Conservation (phyloP, 2,888 invertebrate genomes). For the Marasmarcha lunaedactyla region DNA sequence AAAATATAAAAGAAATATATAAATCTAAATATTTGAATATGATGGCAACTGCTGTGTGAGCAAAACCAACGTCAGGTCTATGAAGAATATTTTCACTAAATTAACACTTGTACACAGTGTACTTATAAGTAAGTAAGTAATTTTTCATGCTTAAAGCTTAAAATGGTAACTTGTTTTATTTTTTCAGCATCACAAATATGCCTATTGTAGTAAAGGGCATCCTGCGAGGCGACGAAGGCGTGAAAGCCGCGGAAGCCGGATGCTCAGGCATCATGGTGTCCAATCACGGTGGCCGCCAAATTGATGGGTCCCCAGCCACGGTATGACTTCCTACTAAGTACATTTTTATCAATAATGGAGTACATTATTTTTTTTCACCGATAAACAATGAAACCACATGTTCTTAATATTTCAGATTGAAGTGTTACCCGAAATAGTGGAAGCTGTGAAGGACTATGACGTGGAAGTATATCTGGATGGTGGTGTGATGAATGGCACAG, state of each 20-base stretch:
- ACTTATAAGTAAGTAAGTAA: too few relatives aligned
- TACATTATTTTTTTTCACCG: neutral
- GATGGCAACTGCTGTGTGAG: too few relatives aligned
- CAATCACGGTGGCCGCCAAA: conserved; percentile 93
- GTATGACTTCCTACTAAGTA: conserved; percentile 43
- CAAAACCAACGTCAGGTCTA: too few relatives aligned
- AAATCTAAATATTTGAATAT: too few relatives aligned
- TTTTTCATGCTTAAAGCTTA: too few relatives aligned
- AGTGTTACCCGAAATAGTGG: conserved; percentile 82
- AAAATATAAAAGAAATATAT: too few relatives aligned
- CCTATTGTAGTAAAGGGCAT: conserved; percentile 91
- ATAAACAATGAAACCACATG: too few relatives aligned
- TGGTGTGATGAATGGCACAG: conserved; percentile 85
- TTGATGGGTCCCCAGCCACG: conserved; percentile 87
- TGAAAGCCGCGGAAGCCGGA: conserved; percentile 78
- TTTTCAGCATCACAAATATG: conserved; percentile 74
- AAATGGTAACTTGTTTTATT: too few relatives aligned
- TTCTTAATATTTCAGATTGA: conserved; percentile 79
- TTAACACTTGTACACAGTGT: too few relatives aligned
- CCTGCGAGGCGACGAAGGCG: conserved; percentile 87
- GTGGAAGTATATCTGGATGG: conserved; percentile 90
- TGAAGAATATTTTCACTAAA: too few relatives aligned
- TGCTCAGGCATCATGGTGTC: conserved; percentile 88
- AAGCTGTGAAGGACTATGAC: conserved; percentile 74
- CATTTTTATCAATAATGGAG: too few relatives aligned